These are phyloP conservation scores for zebrafish (Danio rerio) DNA, from an alignment of 2,113 vertebrate species.

Conservation along the genomic window GRCz12tu NC_133179.1:22662001-22662500, in stretches of 20 bases:
- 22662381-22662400: not conserved
- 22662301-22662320: not conserved
- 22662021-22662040: constrained; percentile 13
- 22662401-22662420: not conserved
- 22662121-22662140: constrained; percentile 50
- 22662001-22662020: not conserved
- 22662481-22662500: not conserved
- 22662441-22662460: not conserved
- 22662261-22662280: constrained; percentile 2
- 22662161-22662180: constrained; percentile 42
- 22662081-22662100: constrained; percentile 32
- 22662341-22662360: not conserved
- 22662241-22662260: constrained; percentile 13
- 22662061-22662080: constrained; percentile 22
- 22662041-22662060: constrained; percentile 35
- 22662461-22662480: not conserved
- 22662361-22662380: not conserved
- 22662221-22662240: constrained; percentile 5
- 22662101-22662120: constrained; percentile 48
- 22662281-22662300: constrained; percentile 5
- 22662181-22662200: constrained; percentile 40
- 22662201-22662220: not conserved
- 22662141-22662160: constrained; percentile 49
- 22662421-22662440: constrained; percentile 1
- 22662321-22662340: not conserved